phyloP scores from a whole-genome alignment of 2,888 invertebrate species.

The Frankliniella intonsa region DNA sequence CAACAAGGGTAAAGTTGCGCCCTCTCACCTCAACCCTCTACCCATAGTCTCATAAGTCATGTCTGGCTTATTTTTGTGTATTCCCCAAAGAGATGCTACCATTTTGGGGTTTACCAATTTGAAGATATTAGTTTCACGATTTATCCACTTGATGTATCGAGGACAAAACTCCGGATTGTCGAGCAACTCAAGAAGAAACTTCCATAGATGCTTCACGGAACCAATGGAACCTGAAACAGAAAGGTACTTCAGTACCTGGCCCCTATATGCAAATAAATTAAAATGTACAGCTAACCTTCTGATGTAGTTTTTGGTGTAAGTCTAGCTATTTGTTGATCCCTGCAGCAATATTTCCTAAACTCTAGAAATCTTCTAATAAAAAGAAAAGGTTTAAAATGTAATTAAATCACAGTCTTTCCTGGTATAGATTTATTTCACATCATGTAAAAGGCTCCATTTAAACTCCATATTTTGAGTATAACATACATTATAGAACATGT shows the following conservation, averaged over 20 bases:
- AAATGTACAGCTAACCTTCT: background rate
- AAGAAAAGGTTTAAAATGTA: background rate
- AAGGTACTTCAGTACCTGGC: slow-evolving; percentile 28
- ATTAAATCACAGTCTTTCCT: background rate
- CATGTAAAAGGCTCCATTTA: slow-evolving; percentile 38
- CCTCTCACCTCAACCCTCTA: slow-evolving; percentile 73
- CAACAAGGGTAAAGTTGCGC: background rate
- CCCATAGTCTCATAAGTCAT: slow-evolving; percentile 99
- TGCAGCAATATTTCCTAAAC: background rate
- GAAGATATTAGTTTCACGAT: slow-evolving; percentile 95
- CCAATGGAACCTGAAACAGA: slow-evolving; percentile 67
- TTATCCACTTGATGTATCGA: slow-evolving; percentile 99
- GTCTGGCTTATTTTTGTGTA: slow-evolving; percentile 99
- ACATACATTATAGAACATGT: slow-evolving; percentile 39
- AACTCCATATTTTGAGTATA: slow-evolving; percentile 36
- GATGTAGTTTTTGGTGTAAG: background rate
- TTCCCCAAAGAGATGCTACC: slow-evolving; percentile 95
- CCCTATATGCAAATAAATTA: background rate
- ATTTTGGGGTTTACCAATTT: slow-evolving; percentile 99
- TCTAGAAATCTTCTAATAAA: background rate
- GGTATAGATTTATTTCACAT: slow-evolving; percentile 36
- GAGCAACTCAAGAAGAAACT: slow-evolving; percentile 93
- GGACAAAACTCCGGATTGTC: slow-evolving; percentile 98
- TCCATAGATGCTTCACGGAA: slow-evolving; percentile 98
- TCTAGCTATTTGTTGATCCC: background rate